A percentile compares a stretch with the other conserved stretches of the same genome.
Conservation (phyloP, 92 coral and sea anemone genomes). For the Bergia sp. region DNA sequence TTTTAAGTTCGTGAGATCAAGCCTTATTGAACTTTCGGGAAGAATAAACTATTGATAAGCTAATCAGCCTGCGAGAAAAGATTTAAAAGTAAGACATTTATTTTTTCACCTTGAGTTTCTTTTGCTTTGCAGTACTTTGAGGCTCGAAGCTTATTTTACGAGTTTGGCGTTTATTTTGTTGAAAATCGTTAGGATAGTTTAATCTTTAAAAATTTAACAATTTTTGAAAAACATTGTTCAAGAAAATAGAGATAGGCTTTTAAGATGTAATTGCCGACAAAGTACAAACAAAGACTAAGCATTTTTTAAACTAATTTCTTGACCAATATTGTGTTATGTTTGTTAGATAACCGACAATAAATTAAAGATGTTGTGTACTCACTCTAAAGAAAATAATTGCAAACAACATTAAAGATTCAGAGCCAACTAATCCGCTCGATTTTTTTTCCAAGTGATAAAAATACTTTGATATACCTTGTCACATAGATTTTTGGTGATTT, state of each 20-base stretch:
- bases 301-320: no score
- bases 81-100: not conserved
- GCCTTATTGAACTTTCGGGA: not conserved
- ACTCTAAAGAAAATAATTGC: not conserved
- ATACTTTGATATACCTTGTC: not conserved
- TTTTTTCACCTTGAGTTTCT: no score
- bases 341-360: not conserved
- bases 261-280: not conserved
- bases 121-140: not conserved
- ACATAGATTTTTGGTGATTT: not conserved
- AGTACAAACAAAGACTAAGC: no score
- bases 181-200: no score
- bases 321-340: not conserved
- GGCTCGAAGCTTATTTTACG: no score
- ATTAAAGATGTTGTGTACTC: not conserved
- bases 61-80: not conserved
- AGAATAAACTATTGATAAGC: not conserved
- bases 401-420: not conserved
- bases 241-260: no score
- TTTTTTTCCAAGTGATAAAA: not conserved
- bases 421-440: not conserved
- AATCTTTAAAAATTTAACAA: no score
- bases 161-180: no score
- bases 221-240: no score
- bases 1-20: no score